Evolutionary conservation across 92 coral and sea anemone genomes (phyloP), one percentile per base, ranked within the genome.

Genomic region (Bergia sp.): DNA sequence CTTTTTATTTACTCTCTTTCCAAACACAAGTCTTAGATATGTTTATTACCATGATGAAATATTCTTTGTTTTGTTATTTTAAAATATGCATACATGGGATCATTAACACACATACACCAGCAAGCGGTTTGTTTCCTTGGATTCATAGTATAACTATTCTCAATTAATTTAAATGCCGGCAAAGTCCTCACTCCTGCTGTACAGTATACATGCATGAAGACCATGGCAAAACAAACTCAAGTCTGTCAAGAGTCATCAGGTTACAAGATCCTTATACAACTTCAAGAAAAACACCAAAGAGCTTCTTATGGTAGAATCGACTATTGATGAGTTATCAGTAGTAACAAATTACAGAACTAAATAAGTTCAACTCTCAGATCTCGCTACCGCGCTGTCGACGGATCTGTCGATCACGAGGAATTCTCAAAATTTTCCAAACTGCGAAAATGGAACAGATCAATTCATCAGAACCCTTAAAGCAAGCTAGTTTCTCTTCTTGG

Each of bases 291-390:
- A 16, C 6, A 61, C 10, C 16, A 61, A 61, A 61, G 29, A 4
- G 29, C 29, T 15, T 61, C n/a, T 61, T 61, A 61, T 18, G 69
- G 69, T 21, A 61, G 69, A 16, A 61, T 2, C 18, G 69, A 61
- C 69, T 61, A 18, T 18, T 21, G 69, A 49, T 53, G 85, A 61
- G 69, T 61, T 61, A 3, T 18, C 6, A 61, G 29, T 29, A 29
- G 29, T 61, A 57, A 57, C 1, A 57, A 57, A 57, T 57, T 57
- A 11, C 5, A 81, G 39, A 39, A 15, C 67, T 20, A 43, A 43
- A 43, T 57, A 47, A 41, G 58, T 43, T 78, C 85, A 81, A 81
- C 20, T 40, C 67, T 36, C 67, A 82, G 73, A 38, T 42, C 76
- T 53, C 2, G 58, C 58, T 53, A 12, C 16, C 18, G 16, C 58